Conservation (phyloP, 2,888 invertebrate species). For the Achlya flavicornis region DNA sequence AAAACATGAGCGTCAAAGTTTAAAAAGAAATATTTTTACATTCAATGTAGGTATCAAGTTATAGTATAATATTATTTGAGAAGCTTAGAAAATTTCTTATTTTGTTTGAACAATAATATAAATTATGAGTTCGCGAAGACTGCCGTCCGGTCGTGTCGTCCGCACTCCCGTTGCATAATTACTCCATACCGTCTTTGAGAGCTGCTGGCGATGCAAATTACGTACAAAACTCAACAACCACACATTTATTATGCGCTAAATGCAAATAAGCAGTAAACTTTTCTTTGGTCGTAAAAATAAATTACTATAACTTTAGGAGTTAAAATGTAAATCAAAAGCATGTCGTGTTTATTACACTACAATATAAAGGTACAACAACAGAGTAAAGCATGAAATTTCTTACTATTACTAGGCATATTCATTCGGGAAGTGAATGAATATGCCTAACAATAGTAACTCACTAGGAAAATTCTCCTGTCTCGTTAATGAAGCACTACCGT, state of each 20-base stretch:
- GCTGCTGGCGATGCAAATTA: conserved; percentile 26
- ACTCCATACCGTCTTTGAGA: conserved; percentile 27
- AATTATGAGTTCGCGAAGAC: not conserved
- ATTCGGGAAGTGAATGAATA: no score
- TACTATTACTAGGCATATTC: not conserved
- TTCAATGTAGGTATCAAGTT: not conserved
- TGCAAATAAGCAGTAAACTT: conserved; percentile 25
- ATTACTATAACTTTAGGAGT: conserved; percentile 19
- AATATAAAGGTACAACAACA: not conserved
- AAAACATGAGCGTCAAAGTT: not conserved
- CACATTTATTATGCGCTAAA: conserved; percentile 10
- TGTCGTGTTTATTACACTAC: not conserved
- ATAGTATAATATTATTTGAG: not conserved
- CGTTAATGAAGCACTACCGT: no score
- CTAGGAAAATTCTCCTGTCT: no score
- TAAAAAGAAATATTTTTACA: not conserved
- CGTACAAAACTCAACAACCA: conserved; percentile 22
- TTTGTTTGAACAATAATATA: not conserved
- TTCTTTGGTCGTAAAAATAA: conserved; percentile 17
- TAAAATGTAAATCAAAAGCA: not conserved
- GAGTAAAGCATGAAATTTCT: not conserved
- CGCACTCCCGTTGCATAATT: conserved; percentile 31
- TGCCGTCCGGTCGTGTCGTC: conserved; percentile 17
- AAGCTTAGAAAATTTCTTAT: not conserved
- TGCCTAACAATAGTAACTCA: no score